A percentile compares a stretch with the other conserved stretches of the same genome.
phyloP scores from a whole-genome alignment of 2,888 invertebrate genomes.

The Nymphalis polychloros region DNA sequence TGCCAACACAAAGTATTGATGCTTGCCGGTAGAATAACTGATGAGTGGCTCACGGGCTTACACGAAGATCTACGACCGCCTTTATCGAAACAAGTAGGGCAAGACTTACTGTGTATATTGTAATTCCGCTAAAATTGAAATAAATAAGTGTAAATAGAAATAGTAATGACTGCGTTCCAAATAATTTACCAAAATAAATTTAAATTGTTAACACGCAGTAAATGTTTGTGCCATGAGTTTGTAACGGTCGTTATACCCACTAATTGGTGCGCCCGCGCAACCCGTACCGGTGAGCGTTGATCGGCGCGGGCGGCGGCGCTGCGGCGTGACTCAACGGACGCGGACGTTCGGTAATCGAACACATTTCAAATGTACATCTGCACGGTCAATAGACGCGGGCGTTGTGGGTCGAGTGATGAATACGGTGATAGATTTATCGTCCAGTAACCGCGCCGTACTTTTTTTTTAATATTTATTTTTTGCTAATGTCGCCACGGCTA shows the following conservation, averaged over 20 bases:
- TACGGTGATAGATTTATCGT: slow-evolving; percentile 11
- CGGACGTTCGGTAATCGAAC: slow-evolving; percentile 35
- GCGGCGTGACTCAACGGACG: slow-evolving; percentile 27
- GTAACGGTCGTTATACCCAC: slow-evolving; percentile 24
- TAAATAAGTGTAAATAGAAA: too few species aligned
- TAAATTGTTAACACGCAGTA: slow-evolving; percentile 1
- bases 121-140: too few species aligned
- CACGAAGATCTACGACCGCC: too few species aligned
- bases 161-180: background rate
- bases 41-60: too few species aligned
- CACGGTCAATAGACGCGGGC: slow-evolving; percentile 54
- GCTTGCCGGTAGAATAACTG: too few species aligned
- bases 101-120: too few species aligned
- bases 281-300: slow-evolving; percentile 19
- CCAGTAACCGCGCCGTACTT: background rate
- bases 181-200: background rate
- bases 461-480: background rate
- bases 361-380: slow-evolving; percentile 51
- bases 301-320: slow-evolving; percentile 11
- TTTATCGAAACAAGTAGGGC: too few species aligned
- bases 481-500: background rate
- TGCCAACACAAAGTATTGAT: too few species aligned
- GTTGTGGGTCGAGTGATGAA: slow-evolving; percentile 14
- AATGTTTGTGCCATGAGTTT: slow-evolving; percentile 2
- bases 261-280: slow-evolving; percentile 28